These are phyloP conservation scores for Xiphorhynchus erythropygius DNA, from an alignment of 2,797 vertebrate genomes.

Conservation along the genomic window DNA sequence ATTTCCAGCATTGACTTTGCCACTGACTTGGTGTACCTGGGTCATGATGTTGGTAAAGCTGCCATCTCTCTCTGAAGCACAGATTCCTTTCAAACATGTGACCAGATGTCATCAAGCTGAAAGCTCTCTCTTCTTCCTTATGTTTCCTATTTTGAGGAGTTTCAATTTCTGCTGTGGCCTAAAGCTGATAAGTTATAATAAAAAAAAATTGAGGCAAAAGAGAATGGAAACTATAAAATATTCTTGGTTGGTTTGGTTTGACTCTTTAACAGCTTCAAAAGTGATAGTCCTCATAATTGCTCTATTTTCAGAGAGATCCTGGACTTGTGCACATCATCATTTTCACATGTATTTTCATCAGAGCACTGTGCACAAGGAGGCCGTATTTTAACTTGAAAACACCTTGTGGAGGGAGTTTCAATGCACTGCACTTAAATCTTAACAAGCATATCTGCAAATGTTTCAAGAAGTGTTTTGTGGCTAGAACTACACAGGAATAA, in stretches of 20 bases:
- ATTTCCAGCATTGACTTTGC: neutral
- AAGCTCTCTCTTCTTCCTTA: neutral
- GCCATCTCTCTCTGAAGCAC: neutral
- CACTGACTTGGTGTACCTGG: neutral
- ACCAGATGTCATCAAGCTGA: neutral
- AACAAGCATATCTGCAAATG: neutral
- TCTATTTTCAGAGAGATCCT: neutral
- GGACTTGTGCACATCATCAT: neutral
- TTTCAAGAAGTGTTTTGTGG: neutral
- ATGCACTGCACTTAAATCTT: neutral
- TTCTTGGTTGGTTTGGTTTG: neutral
- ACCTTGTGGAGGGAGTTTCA: neutral
- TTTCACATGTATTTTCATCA: neutral
- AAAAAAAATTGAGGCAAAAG: neutral
- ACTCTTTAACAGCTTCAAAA: neutral
- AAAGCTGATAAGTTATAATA: neutral
- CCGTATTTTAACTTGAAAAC: neutral
- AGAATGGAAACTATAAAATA: neutral
- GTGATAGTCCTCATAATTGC: neutral
- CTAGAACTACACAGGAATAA: neutral
- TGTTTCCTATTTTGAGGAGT: neutral
- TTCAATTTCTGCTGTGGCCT: neutral
- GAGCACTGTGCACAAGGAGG: neutral
- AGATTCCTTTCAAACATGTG: neutral
- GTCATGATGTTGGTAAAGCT: neutral